Percentiles rank a stretch among this genome's conserved stretches.
Evolutionary conservation across 2,888 invertebrate genomes (phyloP).

Genomic region (Melieria crassipennis): DNA sequence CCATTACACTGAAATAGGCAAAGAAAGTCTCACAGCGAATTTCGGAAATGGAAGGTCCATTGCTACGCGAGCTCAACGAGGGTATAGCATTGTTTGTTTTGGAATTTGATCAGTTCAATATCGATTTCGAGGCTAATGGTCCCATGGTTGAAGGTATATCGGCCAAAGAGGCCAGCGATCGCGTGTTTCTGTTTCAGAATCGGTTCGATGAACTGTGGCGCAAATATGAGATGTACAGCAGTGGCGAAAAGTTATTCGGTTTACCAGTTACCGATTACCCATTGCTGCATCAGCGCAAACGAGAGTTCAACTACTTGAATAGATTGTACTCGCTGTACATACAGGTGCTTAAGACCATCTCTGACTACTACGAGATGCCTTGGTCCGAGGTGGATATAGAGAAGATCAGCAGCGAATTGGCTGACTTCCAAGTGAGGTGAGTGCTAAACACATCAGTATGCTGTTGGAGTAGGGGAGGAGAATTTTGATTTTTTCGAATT

Average conservation of each 20-base stretch:
- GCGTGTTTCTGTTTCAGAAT: constrained; percentile 78
- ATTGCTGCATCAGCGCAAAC: constrained; percentile 79
- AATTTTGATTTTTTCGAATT: background rate
- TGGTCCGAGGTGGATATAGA: constrained; percentile 89
- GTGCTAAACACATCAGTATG: constrained; percentile 36
- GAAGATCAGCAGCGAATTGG: constrained; percentile 79
- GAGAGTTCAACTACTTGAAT: constrained; percentile 84
- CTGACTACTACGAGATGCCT: constrained; percentile 84
- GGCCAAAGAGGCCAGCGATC: constrained; percentile 87
- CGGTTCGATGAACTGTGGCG: constrained; percentile 86
- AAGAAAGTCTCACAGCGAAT: constrained; percentile 56
- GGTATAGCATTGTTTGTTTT: constrained; percentile 75
- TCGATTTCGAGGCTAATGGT: constrained; percentile 79
- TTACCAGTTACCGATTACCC: constrained; percentile 86
- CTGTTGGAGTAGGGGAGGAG: background rate
- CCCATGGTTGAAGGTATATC: constrained; percentile 86
- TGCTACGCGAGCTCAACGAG: constrained; percentile 76
- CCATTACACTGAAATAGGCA: constrained; percentile 44
- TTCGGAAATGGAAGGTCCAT: constrained; percentile 76
- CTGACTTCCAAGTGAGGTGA: constrained; percentile 84
- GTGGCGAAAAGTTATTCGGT: constrained; percentile 86
- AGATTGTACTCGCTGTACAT: constrained; percentile 82
- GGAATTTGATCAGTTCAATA: constrained; percentile 76
- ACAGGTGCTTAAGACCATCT: constrained; percentile 85
- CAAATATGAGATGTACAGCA: constrained; percentile 83